Percentiles rank a stretch among this genome's conserved stretches.
phyloP scores from a whole-genome alignment of 2,113 vertebrate genomes.

The Agapornis roseicollis region DNA sequence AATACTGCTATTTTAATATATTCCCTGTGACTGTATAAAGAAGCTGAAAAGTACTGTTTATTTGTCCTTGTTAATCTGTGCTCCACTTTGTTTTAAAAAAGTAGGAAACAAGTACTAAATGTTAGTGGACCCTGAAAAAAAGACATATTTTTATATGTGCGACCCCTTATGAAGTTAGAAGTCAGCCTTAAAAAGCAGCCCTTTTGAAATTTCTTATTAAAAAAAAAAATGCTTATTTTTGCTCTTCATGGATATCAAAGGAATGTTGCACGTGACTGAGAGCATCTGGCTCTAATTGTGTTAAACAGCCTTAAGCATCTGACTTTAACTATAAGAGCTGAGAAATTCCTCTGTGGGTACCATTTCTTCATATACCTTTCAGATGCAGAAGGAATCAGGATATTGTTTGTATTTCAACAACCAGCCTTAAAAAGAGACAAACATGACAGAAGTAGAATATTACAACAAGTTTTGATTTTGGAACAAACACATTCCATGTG shows the following conservation, averaged over 20 bases:
- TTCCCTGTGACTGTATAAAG: neutral
- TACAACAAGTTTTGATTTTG: neutral
- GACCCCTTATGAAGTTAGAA: neutral
- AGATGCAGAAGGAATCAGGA: neutral
- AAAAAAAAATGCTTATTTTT: neutral
- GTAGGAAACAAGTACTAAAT: neutral
- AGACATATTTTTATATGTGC: neutral
- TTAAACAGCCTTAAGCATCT: slow-evolving; percentile 40
- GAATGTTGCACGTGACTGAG: slow-evolving; percentile 19
- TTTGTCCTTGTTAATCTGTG: neutral
- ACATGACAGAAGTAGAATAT: neutral
- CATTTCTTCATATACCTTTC: neutral
- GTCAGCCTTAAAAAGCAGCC: neutral
- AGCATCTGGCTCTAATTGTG: slow-evolving; percentile 60
- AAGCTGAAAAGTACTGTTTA: neutral
- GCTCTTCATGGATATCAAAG: slow-evolving; percentile 31
- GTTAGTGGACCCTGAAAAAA: neutral
- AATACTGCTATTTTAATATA: neutral
- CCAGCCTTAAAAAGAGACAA: neutral
- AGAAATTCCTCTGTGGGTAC: neutral
- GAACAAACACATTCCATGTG: neutral
- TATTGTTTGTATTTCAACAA: neutral
- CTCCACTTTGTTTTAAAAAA: neutral
- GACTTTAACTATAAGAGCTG: slow-evolving; percentile 13
- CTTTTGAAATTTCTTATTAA: slow-evolving; percentile 25